Percentiles rank a stretch among this genome's conserved stretches.
Evolutionary conservation across 2,113 vertebrate species (phyloP).

Genomic region (Paedocypris sp.): DNA sequence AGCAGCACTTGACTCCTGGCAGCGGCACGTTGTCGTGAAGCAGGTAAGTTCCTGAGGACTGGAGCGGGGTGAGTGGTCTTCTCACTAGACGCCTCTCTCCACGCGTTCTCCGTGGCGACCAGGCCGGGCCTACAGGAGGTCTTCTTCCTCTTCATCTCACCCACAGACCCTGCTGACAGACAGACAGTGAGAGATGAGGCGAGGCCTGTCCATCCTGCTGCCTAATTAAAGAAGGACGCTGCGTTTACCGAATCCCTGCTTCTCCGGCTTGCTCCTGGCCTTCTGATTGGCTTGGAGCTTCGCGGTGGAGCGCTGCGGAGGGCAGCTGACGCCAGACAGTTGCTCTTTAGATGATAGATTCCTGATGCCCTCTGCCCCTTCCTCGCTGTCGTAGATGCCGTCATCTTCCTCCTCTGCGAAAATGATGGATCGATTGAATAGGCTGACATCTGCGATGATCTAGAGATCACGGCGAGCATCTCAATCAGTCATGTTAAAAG

Average conservation of each 20-base stretch:
- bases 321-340: constrained; percentile 48
- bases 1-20: constrained; percentile 51
- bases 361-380: constrained; percentile 54
- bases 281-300: constrained; percentile 80
- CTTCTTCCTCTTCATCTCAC: constrained; percentile 62
- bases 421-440: constrained; percentile 30
- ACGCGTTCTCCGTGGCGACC: constrained; percentile 43
- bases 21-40: constrained; percentile 54
- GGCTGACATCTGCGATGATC: constrained; percentile 20
- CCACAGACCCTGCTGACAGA: constrained; percentile 45
- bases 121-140: constrained; percentile 28
- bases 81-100: constrained; percentile 41
- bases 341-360: constrained; percentile 58
- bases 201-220: background rate
- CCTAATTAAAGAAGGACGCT: background rate
- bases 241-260: constrained; percentile 66
- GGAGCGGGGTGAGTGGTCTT: constrained; percentile 40
- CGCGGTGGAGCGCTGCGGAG: constrained; percentile 72
- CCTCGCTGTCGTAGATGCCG: constrained; percentile 71
- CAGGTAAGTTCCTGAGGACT: constrained; percentile 45
- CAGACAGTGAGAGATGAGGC: background rate
- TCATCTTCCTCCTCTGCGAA: constrained; percentile 63
- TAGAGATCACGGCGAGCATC: constrained; percentile 16
- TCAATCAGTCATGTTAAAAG: constrained; percentile 18
- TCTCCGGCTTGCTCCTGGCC: constrained; percentile 75